Evolutionary conservation across 2,888 invertebrate species (phyloP).

Genomic region (Oxyteleia sp.): DNA sequence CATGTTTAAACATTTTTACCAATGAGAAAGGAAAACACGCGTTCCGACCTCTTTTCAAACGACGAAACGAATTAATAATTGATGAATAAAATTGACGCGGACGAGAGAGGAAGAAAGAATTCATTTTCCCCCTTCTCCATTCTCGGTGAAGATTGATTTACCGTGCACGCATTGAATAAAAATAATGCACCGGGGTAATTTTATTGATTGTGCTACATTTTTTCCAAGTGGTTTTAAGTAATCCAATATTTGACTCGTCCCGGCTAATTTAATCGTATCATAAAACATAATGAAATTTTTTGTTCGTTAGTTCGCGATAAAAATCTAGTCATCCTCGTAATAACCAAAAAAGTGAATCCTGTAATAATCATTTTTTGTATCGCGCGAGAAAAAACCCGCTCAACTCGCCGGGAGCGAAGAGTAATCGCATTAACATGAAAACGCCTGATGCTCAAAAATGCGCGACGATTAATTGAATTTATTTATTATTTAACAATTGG

Average conservation of each 20-base stretch:
- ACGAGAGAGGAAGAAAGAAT: no score
- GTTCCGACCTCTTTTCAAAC: not conserved
- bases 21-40: slow-evolving; percentile 7
- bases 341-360: no score
- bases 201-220: slow-evolving; percentile 66
- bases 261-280: no score
- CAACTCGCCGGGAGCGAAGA: slow-evolving; percentile 19
- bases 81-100: no score
- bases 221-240: no score
- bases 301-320: no score
- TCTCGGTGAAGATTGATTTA: slow-evolving; percentile 18
- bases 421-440: slow-evolving; percentile 42
- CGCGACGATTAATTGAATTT: slow-evolving; percentile 32
- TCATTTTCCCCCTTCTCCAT: not conserved
- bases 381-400: slow-evolving; percentile 18
- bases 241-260: no score
- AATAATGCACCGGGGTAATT: slow-evolving; percentile 44
- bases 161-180: slow-evolving; percentile 12
- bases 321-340: no score
- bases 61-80: slow-evolving; percentile 22
- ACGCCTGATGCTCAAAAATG: slow-evolving; percentile 19
- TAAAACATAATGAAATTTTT: no score
- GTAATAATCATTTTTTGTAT: slow-evolving; percentile 53
- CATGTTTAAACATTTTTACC: slow-evolving; percentile 30
- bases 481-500: slow-evolving; percentile 43